Conservation (phyloP, 2,888 invertebrate species). For the Ophioninae sp. region DNA sequence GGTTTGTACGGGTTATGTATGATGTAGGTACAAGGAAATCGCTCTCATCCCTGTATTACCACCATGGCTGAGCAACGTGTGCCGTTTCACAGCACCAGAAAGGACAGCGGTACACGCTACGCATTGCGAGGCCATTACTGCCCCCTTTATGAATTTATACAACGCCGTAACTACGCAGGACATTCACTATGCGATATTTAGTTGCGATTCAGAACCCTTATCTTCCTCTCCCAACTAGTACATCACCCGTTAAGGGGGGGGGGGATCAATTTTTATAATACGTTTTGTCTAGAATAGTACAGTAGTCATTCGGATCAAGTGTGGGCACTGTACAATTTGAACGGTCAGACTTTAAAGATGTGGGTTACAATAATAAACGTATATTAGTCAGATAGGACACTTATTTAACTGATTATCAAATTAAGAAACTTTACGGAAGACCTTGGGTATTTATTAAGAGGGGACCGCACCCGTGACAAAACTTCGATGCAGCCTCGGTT, state of each 20-base stretch:
- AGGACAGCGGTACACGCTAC: conserved; percentile 20
- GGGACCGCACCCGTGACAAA: no score
- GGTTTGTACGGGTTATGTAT: conserved; percentile 9
- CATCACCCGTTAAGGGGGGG: no score
- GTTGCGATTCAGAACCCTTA: neutral
- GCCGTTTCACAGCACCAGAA: conserved; percentile 8
- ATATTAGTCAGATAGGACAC: no score
- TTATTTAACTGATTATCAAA: no score
- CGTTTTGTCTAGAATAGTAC: neutral
- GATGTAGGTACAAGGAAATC: conserved; percentile 30
- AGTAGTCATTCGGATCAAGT: neutral
- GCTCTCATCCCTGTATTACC: conserved; percentile 35
- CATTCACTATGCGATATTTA: neutral
- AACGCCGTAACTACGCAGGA: neutral
- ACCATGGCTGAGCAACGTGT: conserved; percentile 28
- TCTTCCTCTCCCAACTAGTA: neutral
- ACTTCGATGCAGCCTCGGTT: no score
- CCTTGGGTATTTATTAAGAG: no score
- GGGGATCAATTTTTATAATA: neutral
- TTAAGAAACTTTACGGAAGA: no score
- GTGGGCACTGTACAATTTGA: no score
- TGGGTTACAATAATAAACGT: no score
- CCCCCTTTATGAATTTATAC: conserved; percentile 9
- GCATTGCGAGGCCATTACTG: neutral
- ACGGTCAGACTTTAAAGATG: no score